A percentile compares a stretch with the other conserved stretches of the same genome.
phyloP scores from a whole-genome alignment of 2,113 vertebrate genomes.

The human (Homo sapiens) region DNA sequence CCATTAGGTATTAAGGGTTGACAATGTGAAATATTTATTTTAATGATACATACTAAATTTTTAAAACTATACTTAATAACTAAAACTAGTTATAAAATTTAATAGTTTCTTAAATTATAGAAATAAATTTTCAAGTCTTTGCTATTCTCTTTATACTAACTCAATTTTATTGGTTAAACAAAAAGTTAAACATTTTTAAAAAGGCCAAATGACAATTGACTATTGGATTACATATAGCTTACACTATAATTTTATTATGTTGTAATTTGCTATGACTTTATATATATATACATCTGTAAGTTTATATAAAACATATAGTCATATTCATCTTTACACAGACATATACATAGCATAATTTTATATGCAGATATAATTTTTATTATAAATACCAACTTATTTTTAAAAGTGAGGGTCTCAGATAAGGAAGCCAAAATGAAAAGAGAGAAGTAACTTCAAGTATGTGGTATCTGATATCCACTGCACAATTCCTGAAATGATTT shows the following conservation, averaged over 20 bases:
- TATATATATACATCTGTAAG: background rate
- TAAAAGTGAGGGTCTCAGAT: background rate
- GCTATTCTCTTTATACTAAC: background rate
- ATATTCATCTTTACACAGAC: background rate
- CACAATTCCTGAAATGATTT: background rate
- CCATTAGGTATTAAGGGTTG: background rate
- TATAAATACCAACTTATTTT: constrained; percentile 15
- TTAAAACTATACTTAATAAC: background rate
- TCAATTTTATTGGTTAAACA: background rate
- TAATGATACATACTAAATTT: background rate
- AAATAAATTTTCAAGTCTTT: constrained; percentile 11
- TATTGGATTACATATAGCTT: background rate
- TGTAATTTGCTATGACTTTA: background rate
- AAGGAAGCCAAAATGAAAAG: background rate
- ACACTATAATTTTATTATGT: background rate
- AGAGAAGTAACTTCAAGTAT: background rate
- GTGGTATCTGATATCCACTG: background rate
- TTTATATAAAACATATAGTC: background rate
- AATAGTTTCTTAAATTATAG: background rate
- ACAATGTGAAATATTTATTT: background rate
- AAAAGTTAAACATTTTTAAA: background rate
- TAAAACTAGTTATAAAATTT: background rate
- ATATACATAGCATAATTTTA: background rate
- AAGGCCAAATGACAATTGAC: background rate
- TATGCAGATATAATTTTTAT: background rate